Percentiles rank a stretch among this genome's conserved stretches.
Evolutionary conservation across 2,113 vertebrate genomes (phyloP).

Genomic region (Thalassoma bifasciatum): DNA sequence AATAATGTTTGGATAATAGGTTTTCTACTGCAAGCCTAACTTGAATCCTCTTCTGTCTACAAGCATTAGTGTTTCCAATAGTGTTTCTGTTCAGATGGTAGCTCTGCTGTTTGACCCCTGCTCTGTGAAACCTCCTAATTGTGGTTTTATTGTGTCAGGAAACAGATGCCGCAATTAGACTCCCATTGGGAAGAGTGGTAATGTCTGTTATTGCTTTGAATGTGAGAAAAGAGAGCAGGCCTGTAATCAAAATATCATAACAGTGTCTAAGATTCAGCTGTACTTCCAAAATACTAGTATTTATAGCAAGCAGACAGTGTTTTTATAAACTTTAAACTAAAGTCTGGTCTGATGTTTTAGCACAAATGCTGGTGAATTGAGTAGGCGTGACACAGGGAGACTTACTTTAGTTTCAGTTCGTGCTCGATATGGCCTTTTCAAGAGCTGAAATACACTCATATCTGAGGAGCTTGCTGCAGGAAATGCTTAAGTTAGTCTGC

Average conservation of each 20-base stretch:
- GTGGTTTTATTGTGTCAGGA: constrained; percentile 46
- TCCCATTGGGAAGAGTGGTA: constrained; percentile 23
- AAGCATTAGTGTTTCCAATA: constrained; percentile 38
- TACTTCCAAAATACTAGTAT: constrained; percentile 18
- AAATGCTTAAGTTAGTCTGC: constrained; percentile 40
- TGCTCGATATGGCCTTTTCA: constrained; percentile 26
- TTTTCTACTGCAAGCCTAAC: constrained; percentile 21
- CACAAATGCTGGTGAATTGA: constrained; percentile 47
- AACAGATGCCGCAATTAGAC: constrained; percentile 63
- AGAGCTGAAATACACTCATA: constrained; percentile 47
- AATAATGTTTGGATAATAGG: constrained; percentile 8
- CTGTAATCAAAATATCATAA: constrained; percentile 49
- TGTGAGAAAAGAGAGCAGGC: background rate
- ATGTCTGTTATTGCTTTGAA: constrained; percentile 5
- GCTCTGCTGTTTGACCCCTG: constrained; percentile 48
- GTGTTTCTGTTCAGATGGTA: constrained; percentile 41
- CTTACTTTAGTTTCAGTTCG: constrained; percentile 51
- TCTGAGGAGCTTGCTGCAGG: constrained; percentile 27
- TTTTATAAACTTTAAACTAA: constrained; percentile 27
- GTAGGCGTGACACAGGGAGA: constrained; percentile 49
- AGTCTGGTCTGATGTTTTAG: constrained; percentile 13
- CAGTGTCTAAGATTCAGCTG: constrained; percentile 5
- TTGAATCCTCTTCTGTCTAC: constrained; percentile 30
- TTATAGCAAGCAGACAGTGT: constrained; percentile 27
- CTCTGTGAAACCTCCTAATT: constrained; percentile 54